Evolutionary conservation across 2,113 vertebrate genomes (phyloP).

Genomic region (Myotis lucifugus): DNA sequence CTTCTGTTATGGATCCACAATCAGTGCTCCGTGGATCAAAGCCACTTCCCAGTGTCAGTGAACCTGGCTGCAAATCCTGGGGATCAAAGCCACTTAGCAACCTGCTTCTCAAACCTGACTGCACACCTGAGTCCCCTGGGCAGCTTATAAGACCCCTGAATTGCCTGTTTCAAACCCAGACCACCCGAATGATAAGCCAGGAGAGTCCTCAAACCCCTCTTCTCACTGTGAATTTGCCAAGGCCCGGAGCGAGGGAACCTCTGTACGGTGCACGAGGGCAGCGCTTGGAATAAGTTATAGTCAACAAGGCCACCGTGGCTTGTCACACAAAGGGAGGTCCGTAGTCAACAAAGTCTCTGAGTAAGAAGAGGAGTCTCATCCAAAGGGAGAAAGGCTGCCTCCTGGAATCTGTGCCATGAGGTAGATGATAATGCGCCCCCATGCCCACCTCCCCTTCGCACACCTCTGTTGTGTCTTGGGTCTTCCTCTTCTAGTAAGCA

Average conservation of each 20-base stretch:
- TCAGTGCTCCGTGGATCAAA: neutral
- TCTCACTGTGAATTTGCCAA: neutral
- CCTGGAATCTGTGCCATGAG: neutral
- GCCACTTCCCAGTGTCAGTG: neutral
- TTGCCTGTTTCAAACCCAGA: neutral
- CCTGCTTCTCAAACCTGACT: neutral
- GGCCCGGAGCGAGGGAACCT: neutral
- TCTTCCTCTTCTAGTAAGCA: neutral
- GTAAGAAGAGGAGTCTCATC: neutral
- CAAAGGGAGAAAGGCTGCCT: neutral
- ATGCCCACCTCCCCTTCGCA: neutral
- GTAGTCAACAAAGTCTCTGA: neutral
- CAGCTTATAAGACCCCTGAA: neutral
- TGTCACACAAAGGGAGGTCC: neutral
- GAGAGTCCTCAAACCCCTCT: neutral
- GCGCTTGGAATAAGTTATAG: neutral
- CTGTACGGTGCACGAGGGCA: neutral
- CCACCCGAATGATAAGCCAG: neutral
- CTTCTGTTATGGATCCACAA: neutral
- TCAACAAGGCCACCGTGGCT: neutral
- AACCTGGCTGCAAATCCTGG: neutral
- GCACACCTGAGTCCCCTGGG: neutral
- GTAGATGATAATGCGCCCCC: neutral
- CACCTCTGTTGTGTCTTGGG: neutral
- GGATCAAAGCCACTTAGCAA: neutral